phyloP scores from a whole-genome alignment of 1,140 invertebrate genomes.

The Cherax quadricarinatus region DNA sequence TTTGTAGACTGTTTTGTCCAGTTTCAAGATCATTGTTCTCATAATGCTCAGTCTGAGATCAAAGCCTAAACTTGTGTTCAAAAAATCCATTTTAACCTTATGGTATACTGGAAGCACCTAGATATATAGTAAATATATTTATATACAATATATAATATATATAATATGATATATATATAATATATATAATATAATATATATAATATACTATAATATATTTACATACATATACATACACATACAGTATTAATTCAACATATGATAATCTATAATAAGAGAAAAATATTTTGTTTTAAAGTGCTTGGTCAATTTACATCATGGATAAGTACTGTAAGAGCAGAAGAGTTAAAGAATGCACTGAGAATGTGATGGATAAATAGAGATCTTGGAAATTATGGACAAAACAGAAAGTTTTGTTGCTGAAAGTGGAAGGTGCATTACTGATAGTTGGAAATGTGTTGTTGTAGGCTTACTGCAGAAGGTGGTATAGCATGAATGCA shows the following conservation, averaged over 20 bases:
- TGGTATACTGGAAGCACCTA: neutral
- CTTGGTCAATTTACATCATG: neutral
- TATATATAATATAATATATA: too few species aligned
- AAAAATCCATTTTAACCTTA: neutral
- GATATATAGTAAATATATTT: neutral
- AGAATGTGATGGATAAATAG: neutral
- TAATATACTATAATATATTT: too few species aligned
- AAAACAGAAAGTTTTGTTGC: neutral
- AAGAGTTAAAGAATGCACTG: neutral
- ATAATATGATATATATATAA: too few species aligned
- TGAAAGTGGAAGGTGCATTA: neutral
- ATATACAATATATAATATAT: too few species aligned
- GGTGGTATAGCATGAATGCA: neutral
- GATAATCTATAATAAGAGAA: neutral
- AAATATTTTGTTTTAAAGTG: neutral
- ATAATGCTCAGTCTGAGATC: neutral
- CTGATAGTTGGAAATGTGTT: neutral
- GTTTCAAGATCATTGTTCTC: neutral
- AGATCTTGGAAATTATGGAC: neutral
- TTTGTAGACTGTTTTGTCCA: neutral
- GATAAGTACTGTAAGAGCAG: neutral
- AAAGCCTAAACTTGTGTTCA: constrained; percentile 1
- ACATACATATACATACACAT: too few species aligned
- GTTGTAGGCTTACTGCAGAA: neutral
- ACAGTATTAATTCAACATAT: neutral